Conservation (phyloP, 2,888 invertebrate genomes). For the Nipponacmea schrenckii region DNA sequence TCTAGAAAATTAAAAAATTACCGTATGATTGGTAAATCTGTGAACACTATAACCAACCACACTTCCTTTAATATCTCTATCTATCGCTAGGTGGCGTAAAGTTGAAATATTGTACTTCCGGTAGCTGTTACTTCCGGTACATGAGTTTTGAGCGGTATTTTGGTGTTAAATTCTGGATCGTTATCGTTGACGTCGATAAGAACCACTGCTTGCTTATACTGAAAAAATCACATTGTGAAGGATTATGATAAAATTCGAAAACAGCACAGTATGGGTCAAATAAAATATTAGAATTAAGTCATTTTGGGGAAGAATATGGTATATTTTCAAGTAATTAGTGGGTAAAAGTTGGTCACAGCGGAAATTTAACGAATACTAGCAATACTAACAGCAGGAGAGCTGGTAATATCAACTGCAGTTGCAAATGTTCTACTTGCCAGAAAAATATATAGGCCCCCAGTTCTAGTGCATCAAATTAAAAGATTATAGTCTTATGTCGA, state of each 20-base stretch:
- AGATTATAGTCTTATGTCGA: no score
- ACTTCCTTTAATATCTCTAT: conserved; percentile 29
- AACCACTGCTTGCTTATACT: conserved; percentile 36
- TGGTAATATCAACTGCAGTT: no score
- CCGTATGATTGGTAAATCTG: conserved; percentile 14
- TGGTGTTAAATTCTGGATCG: conserved; percentile 27
- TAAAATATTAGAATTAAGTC: no score
- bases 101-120: conserved; percentile 26
- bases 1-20: neutral
- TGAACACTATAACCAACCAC: conserved; percentile 23
- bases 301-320: no score
- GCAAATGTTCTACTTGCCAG: no score
- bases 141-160: conserved; percentile 15
- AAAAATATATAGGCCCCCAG: no score
- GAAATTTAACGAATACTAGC: no score
- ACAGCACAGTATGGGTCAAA: neutral
- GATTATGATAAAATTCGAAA: neutral
- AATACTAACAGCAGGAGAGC: no score
- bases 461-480: no score
- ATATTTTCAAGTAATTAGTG: no score
- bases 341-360: no score
- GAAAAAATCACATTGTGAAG: neutral
- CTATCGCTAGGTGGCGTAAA: conserved; percentile 28
- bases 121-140: conserved; percentile 32
- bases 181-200: conserved; percentile 35